Evolutionary conservation across 2,113 vertebrate genomes (phyloP).

Genomic region (Caranx melampygus): DNA sequence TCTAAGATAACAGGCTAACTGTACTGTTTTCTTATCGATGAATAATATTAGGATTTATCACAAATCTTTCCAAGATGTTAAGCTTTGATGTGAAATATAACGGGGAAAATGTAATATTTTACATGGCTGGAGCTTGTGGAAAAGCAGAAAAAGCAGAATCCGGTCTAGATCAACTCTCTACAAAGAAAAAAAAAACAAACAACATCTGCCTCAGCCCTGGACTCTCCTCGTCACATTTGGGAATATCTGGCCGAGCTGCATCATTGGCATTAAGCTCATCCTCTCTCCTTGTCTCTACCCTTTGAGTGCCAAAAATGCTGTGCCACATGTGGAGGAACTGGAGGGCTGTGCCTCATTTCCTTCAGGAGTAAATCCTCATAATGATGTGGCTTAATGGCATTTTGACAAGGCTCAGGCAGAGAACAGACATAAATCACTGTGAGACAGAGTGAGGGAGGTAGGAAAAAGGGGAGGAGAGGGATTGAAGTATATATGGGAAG

Average conservation of each 20-base stretch:
- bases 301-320: constrained; percentile 52
- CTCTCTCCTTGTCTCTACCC: constrained; percentile 10
- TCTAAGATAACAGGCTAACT: neutral
- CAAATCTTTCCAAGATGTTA: constrained; percentile 11
- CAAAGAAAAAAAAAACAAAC: constrained; percentile 18
- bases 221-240: constrained; percentile 49
- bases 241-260: constrained; percentile 42
- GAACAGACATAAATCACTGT: constrained; percentile 51
- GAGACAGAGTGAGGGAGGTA: constrained; percentile 16
- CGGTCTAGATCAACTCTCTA: neutral
- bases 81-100: constrained; percentile 9
- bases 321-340: constrained; percentile 62
- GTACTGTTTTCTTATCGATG: constrained; percentile 4
- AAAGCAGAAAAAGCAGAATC: constrained; percentile 32
- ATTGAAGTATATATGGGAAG: constrained; percentile 45
- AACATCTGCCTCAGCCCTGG: constrained; percentile 31
- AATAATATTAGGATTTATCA: constrained; percentile 20
- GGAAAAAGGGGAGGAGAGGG: constrained; percentile 24
- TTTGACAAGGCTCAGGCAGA: constrained; percentile 41
- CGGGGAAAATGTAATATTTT: constrained; percentile 40
- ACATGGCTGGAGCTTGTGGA: constrained; percentile 55
- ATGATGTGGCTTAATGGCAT: constrained; percentile 57
- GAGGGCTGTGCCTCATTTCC: constrained; percentile 58
- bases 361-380: constrained; percentile 65
- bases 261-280: constrained; percentile 24